Percentiles rank a stretch among this genome's conserved stretches.
Evolutionary conservation across 2,888 invertebrate genomes (phyloP).

Genomic region (Drosophila percnosoma): DNA sequence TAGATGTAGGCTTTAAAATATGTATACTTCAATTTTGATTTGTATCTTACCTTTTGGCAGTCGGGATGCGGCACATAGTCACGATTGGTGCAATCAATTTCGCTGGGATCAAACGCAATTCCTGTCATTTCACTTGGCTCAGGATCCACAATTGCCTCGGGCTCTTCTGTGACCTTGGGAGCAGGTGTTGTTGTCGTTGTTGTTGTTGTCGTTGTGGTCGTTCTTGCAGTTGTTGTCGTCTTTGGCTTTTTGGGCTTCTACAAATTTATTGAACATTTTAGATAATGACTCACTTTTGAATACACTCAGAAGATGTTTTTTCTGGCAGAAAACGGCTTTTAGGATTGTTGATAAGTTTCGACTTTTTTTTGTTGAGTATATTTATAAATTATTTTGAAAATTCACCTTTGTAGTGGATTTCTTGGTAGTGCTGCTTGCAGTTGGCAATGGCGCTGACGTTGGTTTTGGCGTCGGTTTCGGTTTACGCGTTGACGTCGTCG

Average conservation of each 20-base stretch:
- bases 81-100: slow-evolving; percentile 85
- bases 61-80: slow-evolving; percentile 87
- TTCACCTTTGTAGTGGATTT: slow-evolving; percentile 70
- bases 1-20: neutral
- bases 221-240: slow-evolving; percentile 59
- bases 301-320: neutral
- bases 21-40: neutral
- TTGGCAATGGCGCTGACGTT: slow-evolving; percentile 69
- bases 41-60: slow-evolving; percentile 86
- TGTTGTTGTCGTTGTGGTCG: slow-evolving; percentile 60
- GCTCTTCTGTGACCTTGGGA: slow-evolving; percentile 59
- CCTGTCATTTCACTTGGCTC: slow-evolving; percentile 20
- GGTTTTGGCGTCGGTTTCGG: slow-evolving; percentile 78
- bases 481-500: slow-evolving; percentile 75
- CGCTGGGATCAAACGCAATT: slow-evolving; percentile 70
- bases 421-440: slow-evolving; percentile 54
- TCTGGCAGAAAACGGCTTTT: too few species aligned
- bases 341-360: too few species aligned
- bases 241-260: slow-evolving; percentile 81
- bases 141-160: slow-evolving; percentile 41
- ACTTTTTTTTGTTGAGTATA: neutral
- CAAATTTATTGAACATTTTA: neutral
- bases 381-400: neutral
- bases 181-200: slow-evolving; percentile 58
- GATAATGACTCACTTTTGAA: neutral